Evolutionary conservation across 2,888 invertebrate genomes (phyloP).

Genomic region (Cephus nigrinus): DNA sequence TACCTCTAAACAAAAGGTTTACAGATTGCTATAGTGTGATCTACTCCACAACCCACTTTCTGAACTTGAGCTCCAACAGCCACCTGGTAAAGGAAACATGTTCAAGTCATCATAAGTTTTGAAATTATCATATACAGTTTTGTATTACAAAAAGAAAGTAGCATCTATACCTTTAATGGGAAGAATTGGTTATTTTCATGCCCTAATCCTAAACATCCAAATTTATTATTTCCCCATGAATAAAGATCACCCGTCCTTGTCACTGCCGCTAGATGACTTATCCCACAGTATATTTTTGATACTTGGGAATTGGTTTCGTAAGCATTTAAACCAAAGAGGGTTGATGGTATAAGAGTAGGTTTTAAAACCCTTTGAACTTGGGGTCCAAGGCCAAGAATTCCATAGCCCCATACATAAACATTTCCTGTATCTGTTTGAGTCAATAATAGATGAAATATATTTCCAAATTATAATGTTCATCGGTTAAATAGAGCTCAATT

Average conservation of each 20-base stretch:
- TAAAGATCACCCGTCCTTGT: conserved; percentile 87
- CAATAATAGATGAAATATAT: conserved; percentile 24
- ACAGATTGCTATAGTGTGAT: conserved; percentile 84
- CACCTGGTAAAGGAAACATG: conserved; percentile 61
- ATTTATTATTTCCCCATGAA: conserved; percentile 91
- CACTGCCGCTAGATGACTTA: conserved; percentile 83
- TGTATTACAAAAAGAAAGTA: neutral
- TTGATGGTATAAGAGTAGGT: conserved; percentile 81
- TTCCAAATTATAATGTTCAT: neutral
- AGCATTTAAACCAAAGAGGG: conserved; percentile 87
- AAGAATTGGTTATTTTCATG: conserved; percentile 85
- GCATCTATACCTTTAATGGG: conserved; percentile 77
- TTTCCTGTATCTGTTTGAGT: conserved; percentile 77
- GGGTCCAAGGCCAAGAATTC: conserved; percentile 91
- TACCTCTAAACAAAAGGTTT: conserved; percentile 73
- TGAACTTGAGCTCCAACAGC: conserved; percentile 81
- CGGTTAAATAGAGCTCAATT: neutral
- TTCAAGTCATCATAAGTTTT: neutral
- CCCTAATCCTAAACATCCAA: conserved; percentile 87
- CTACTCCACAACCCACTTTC: conserved; percentile 84
- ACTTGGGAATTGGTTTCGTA: conserved; percentile 80
- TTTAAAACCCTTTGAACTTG: conserved; percentile 73
- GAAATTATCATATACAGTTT: neutral
- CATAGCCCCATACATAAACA: conserved; percentile 95
- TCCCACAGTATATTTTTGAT: conserved; percentile 77